These are phyloP conservation scores for Muscicapa striata DNA, from an alignment of 2,797 vertebrate genomes.

Conservation along the genomic window DNA sequence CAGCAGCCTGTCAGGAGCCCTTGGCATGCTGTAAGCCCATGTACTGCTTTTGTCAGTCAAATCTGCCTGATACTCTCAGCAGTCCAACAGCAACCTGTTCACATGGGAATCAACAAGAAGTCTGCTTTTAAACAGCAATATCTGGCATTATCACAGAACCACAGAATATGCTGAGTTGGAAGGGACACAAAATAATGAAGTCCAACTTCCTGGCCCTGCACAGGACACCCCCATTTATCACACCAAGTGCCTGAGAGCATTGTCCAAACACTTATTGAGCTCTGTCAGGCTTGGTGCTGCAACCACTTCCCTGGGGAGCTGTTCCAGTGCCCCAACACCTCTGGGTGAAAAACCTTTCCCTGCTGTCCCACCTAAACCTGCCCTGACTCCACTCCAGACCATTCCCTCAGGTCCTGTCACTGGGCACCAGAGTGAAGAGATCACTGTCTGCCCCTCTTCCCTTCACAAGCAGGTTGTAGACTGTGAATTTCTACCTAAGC, in stretches of 20 bases:
- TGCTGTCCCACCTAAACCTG: background rate
- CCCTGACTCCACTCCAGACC: background rate
- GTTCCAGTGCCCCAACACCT: background rate
- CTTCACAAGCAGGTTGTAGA: background rate
- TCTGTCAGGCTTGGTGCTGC: background rate
- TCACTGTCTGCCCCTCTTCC: background rate
- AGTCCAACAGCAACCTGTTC: background rate
- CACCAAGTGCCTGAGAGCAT: fast-evolving
- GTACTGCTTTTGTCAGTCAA: background rate
- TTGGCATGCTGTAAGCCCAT: background rate
- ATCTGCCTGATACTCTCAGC: background rate
- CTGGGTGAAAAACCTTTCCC: background rate
- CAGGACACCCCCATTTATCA: background rate
- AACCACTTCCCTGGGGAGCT: background rate
- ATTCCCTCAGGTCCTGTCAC: background rate
- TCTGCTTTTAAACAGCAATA: background rate
- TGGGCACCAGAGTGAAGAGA: background rate
- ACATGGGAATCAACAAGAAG: background rate
- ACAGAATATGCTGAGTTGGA: background rate
- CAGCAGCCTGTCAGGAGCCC: background rate
- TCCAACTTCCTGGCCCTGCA: background rate
- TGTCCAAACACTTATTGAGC: background rate
- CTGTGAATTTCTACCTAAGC: background rate
- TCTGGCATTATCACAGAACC: background rate
- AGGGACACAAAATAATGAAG: background rate